Evolutionary conservation across 2,888 invertebrate species (phyloP), one percentile per base, ranked within the genome.

Genomic region (Cenopis cana): DNA sequence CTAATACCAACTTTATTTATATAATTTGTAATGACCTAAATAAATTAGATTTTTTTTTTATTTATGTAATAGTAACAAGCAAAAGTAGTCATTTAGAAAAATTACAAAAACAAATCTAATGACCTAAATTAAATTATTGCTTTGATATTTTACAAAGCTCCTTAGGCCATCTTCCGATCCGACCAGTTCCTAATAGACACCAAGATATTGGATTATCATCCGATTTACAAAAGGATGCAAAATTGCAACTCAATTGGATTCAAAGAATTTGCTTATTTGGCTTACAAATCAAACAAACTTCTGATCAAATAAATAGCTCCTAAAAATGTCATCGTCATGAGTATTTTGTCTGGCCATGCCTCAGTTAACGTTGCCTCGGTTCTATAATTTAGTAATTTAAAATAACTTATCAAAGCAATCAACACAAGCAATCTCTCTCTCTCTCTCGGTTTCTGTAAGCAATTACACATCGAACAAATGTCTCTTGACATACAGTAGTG

Each of bases 341-440:
- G 17, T 56, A 62, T 33, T 64, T 20, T 18, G 33, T 14, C n/a
- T 46, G 9, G 36, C 2, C 24, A 38, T 38, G 64, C 54, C 54
- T 54, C 64, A 64, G 54, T 64, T 64, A 38, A 52, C 20, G 36
- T n/a, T 54, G 29, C 38, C 33, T 2, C 62, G 14, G 52, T 50
- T 18, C 33, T 49, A 50, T 36, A 52, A 62, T 62, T 36, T 50
- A 18, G 62, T 20, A 52, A 62, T 62, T 62, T 62, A 52, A 52
- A 62, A 62, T 33, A 52, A 38, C 18, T 62, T 36, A 62, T 52
- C 62, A 52, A 1, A 18, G 33, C 50, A n/a, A n/a, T n/a, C n/a
- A n/a, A n/a, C n/a, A n/a, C n/a, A n/a, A n/a, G n/a, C n/a, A n/a
- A n/a, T n/a, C n/a, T n/a, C n/a, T n/a, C n/a, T n/a, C n/a, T n/a